Evolutionary conservation across 2,113 vertebrate genomes (phyloP).

Genomic region (Scopus umbretta): DNA sequence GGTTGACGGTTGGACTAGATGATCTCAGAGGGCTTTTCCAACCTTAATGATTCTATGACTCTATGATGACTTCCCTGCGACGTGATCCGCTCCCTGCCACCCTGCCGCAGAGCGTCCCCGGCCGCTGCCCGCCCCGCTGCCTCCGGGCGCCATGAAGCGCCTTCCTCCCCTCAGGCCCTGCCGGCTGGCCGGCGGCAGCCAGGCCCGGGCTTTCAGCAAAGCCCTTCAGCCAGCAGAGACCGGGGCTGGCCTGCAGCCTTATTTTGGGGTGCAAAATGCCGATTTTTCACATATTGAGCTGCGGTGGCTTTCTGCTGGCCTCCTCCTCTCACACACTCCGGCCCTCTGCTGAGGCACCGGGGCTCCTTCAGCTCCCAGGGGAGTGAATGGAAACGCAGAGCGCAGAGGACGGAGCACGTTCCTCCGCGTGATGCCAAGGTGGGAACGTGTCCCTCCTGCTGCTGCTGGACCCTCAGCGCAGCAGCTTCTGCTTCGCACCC

Average conservation of each 20-base stretch:
- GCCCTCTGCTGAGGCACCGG: fast-evolving
- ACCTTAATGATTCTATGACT: no score
- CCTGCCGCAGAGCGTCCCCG: fast-evolving
- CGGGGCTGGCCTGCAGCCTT: background rate
- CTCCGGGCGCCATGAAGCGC: fast-evolving
- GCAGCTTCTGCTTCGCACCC: background rate
- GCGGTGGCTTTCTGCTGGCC: background rate
- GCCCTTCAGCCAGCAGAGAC: background rate
- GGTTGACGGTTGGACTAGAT: no score
- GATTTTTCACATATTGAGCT: fast-evolving
- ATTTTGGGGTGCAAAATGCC: fast-evolving
- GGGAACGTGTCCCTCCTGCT: no score
- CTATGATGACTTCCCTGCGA: no score
- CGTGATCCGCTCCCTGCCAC: fast-evolving
- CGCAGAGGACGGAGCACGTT: background rate
- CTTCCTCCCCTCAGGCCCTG: background rate
- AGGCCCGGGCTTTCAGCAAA: background rate
- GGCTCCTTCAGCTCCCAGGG: background rate
- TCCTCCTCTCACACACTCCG: no score
- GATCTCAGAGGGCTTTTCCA: no score
- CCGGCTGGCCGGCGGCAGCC: no score
- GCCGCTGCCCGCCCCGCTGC: no score
- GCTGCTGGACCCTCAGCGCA: background rate
- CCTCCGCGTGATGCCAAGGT: background rate
- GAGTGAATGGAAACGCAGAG: fast-evolving